Percentiles rank a stretch among this genome's conserved stretches.
These are phyloP conservation scores for Cristatella mucedo DNA, from an alignment of 2,888 invertebrate species.

Conservation along the genomic window DNA sequence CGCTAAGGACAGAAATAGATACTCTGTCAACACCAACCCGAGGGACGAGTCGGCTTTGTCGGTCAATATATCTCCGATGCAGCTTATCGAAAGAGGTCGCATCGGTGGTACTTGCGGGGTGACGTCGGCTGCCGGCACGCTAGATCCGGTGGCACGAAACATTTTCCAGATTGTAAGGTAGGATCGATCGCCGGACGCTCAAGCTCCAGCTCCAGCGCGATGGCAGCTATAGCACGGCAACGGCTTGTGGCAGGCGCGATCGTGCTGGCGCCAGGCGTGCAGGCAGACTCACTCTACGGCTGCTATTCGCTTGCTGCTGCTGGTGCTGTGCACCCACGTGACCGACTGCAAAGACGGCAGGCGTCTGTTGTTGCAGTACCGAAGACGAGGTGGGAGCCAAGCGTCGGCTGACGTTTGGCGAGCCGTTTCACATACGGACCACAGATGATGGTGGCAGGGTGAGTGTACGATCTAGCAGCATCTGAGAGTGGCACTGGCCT, in stretches of 20 bases:
- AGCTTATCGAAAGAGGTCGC: constrained; percentile 16
- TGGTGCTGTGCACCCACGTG: too few species aligned
- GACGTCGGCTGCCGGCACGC: constrained; percentile 15
- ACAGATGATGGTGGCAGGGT: constrained; percentile 21
- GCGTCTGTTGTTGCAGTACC: too few species aligned
- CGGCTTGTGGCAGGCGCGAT: too few species aligned
- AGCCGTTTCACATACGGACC: constrained; percentile 25
- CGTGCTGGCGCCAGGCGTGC: too few species aligned
- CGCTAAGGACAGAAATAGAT: constrained; percentile 18
- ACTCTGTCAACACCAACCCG: constrained; percentile 19
- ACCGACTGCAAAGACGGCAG: too few species aligned
- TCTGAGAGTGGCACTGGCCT: too few species aligned
- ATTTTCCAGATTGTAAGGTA: constrained; percentile 27
- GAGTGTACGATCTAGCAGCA: constrained; percentile 15
- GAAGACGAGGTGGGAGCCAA: too few species aligned
- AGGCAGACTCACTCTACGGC: too few species aligned
- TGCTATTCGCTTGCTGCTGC: too few species aligned
- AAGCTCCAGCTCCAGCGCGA: not conserved
- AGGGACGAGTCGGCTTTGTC: constrained; percentile 21
- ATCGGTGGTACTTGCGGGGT: constrained; percentile 18
- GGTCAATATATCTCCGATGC: constrained; percentile 17
- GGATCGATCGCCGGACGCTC: not conserved
- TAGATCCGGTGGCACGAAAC: constrained; percentile 18
- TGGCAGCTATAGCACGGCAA: too few species aligned
- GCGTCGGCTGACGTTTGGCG: constrained; percentile 22